Evolutionary conservation across 2,888 invertebrate species (phyloP).

Genomic region (Matsumyia berberina): DNA sequence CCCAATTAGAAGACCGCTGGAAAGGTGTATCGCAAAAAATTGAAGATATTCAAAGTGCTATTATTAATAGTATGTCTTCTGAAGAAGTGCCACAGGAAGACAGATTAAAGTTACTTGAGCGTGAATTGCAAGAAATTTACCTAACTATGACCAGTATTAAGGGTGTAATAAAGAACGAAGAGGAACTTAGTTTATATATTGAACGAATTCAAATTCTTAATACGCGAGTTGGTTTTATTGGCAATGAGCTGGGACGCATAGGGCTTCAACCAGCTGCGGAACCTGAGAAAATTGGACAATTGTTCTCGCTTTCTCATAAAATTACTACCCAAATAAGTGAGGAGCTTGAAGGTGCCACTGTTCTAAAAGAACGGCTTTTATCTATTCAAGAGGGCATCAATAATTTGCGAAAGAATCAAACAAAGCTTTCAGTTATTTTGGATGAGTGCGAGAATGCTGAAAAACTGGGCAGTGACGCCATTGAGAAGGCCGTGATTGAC

Average conservation of each 20-base stretch:
- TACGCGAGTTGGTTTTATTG: conserved; percentile 90
- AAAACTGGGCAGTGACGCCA: conserved; percentile 90
- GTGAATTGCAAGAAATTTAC: conserved; percentile 90
- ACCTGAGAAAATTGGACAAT: conserved; percentile 90
- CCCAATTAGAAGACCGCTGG: conserved; percentile 92
- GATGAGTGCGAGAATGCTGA: conserved; percentile 91
- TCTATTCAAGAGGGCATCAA: conserved; percentile 90
- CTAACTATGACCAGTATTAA: conserved; percentile 89
- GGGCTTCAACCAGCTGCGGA: conserved; percentile 88
- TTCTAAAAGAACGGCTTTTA: conserved; percentile 90
- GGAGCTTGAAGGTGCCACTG: conserved; percentile 90
- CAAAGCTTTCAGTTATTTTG: conserved; percentile 87
- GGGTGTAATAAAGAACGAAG: conserved; percentile 92
- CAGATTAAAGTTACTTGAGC: conserved; percentile 90
- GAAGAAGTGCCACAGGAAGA: conserved; percentile 90
- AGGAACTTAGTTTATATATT: conserved; percentile 92
- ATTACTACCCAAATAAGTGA: conserved; percentile 90
- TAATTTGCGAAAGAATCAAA: conserved; percentile 88
- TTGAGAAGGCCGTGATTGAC: conserved; percentile 90
- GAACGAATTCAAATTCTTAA: conserved; percentile 92
- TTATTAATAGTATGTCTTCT: conserved; percentile 89
- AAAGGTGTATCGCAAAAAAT: conserved; percentile 87
- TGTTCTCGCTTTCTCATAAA: conserved; percentile 89
- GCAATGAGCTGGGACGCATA: conserved; percentile 91
- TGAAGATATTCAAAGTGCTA: conserved; percentile 87